Percentiles rank a stretch among this genome's conserved stretches.
Evolutionary conservation across 2,888 invertebrate species (phyloP).

Genomic region (Xestia xanthographa): DNA sequence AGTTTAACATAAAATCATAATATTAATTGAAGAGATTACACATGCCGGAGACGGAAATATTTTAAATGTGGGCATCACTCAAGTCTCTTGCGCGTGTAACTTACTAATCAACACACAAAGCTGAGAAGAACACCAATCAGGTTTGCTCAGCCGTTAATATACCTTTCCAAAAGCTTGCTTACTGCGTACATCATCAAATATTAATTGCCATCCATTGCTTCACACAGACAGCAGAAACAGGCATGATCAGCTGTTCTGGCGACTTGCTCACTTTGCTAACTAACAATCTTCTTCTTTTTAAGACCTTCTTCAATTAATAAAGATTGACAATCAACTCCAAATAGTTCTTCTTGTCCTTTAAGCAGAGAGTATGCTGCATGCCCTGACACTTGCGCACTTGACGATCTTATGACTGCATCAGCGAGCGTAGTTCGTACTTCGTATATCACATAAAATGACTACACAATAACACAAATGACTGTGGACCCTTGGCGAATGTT

Average conservation of each 20-base stretch:
- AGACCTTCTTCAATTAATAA: neutral
- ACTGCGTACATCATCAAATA: neutral
- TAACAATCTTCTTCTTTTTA: neutral
- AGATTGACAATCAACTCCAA: neutral
- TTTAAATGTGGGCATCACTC: constrained; percentile 18
- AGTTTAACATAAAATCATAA: constrained; percentile 37
- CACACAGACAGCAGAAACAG: neutral
- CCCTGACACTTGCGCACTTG: no score
- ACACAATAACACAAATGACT: no score
- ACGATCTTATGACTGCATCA: no score
- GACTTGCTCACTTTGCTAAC: neutral
- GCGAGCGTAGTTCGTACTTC: no score
- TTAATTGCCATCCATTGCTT: neutral
- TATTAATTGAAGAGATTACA: constrained; percentile 19
- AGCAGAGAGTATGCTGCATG: neutral
- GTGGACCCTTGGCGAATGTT: no score
- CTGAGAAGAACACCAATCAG: neutral
- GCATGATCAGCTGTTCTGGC: neutral
- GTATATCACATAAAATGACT: no score
- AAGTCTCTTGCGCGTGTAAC: neutral
- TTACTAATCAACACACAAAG: neutral
- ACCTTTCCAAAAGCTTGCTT: neutral
- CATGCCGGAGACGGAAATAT: constrained; percentile 5
- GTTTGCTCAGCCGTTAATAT: neutral
- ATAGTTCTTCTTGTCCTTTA: neutral